Base-by-base conservation (phyloP, 2,888 invertebrate species). In the Rhagophthalmus giganteus region DNA sequence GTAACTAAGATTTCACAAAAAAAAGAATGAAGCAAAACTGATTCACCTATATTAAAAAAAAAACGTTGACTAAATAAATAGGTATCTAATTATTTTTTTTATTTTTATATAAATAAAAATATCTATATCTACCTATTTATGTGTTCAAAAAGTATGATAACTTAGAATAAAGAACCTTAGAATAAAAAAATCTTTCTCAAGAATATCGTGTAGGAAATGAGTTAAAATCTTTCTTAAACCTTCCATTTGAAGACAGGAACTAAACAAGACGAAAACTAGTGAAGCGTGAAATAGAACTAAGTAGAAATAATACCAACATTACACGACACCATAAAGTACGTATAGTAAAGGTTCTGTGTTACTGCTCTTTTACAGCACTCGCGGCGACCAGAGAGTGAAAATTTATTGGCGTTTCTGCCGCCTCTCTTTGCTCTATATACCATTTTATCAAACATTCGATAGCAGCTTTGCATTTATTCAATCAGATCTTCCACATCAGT, bases 211-310 rank as follows among this genome's bases (percentile, higher is more conserved):
- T 37, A 31, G 45, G 37, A 37, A 46, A 46, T 37, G 37, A 37
- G 32, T 24, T 32, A 41, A 33, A 32, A 27, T 15, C 34, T 11
- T 14, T 32, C 24, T 40, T 32, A 50, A 39, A 51, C 44, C 28
- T 35, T n/a, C 26, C 44, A 14, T 27, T 37, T 47, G 33, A 15
- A 44, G 45, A 52, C 55, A 39, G 39, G 49, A 54, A 56, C 34
- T 48, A 42, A 24, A 46, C 38, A 54, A 57, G 42, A 27, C 38
- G 37, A 39, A 40, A 50, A 32, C 49, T 48, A 55, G 57, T 54
- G 55, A 57, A 58, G 50, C 60, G 59, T 62, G 59, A 64, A 64
- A 64, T 58, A 47, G 59, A 55, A 56, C 60, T 63, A 62, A 64
- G 61, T 63, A 64, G 59, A 62, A 57, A 59, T 63, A 63, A 62